Evolutionary conservation across 2,888 invertebrate species (phyloP).

Genomic region (Laspeyria flexula): DNA sequence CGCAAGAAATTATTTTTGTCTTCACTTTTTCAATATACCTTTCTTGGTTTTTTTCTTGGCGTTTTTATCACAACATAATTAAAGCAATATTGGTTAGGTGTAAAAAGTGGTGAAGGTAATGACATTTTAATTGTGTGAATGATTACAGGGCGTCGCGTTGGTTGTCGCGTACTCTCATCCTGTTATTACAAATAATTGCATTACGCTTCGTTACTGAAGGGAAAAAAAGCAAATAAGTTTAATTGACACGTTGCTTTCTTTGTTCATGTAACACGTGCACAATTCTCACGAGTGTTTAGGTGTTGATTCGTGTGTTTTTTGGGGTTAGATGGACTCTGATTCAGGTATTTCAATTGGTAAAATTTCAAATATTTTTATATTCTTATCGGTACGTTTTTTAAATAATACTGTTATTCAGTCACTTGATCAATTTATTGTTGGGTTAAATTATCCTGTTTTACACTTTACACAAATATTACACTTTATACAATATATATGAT

Average conservation of each 20-base stretch:
- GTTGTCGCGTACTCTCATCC: slow-evolving; percentile 81
- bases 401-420: too few relatives aligned
- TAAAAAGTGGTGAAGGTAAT: slow-evolving; percentile 79
- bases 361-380: too few relatives aligned
- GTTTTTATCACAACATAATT: slow-evolving; percentile 72
- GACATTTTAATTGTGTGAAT: slow-evolving; percentile 84
- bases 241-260: slow-evolving; percentile 83
- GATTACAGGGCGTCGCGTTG: slow-evolving; percentile 72
- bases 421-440: too few relatives aligned
- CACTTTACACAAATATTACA: too few relatives aligned
- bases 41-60: slow-evolving; percentile 43
- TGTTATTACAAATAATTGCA: slow-evolving; percentile 85
- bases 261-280: slow-evolving; percentile 76
- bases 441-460: too few relatives aligned
- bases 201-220: slow-evolving; percentile 82
- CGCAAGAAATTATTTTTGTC: slow-evolving; percentile 37
- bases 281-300: slow-evolving; percentile 64
- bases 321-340: slow-evolving; percentile 1
- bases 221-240: slow-evolving; percentile 81
- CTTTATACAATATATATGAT: too few relatives aligned
- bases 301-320: slow-evolving; percentile 22
- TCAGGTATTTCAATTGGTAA: background rate
- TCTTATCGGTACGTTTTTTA: too few relatives aligned
- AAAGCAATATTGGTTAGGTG: slow-evolving; percentile 75
- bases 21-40: slow-evolving; percentile 43